Evolutionary conservation across 1,140 invertebrate species (phyloP).

Genomic region (Nylanderia fulva): DNA sequence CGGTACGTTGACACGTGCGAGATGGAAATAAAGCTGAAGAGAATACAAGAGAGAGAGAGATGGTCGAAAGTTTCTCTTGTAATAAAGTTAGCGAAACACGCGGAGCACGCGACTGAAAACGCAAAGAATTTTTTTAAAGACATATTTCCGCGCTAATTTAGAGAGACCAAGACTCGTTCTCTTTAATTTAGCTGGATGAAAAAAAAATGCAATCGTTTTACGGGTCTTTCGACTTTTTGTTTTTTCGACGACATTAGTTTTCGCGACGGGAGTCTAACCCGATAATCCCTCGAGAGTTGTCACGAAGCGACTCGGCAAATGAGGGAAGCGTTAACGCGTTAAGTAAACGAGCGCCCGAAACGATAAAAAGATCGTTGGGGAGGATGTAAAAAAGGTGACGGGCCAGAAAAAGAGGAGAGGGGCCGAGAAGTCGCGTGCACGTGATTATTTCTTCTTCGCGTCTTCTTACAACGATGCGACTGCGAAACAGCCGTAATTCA

Average conservation of each 20-base stretch:
- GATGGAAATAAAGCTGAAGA: no score
- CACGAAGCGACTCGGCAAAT: conserved; percentile 47
- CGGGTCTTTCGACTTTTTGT: neutral
- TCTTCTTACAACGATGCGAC: conserved; percentile 29
- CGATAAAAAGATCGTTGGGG: conserved; percentile 29
- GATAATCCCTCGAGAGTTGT: conserved; percentile 48
- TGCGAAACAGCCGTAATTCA: conserved; percentile 47
- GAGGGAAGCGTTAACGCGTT: conserved; percentile 56
- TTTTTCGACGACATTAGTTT: neutral
- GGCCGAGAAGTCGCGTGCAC: conserved; percentile 39
- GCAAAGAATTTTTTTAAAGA: neutral
- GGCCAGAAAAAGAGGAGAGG: neutral
- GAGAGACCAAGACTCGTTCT: no score
- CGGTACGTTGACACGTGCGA: neutral
- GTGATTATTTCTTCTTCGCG: conserved; percentile 50
- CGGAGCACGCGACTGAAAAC: neutral
- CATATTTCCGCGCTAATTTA: neutral
- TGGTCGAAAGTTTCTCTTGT: conserved; percentile 10
- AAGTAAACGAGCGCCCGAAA: conserved; percentile 48
- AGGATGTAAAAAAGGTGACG: no score
- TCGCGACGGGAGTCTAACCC: conserved; percentile 24
- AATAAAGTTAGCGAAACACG: conserved; percentile 22
- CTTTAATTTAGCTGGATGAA: neutral
- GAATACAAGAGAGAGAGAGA: neutral
- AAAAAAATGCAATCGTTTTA: neutral